Evolutionary conservation across 1,140 invertebrate species (phyloP), one percentile per base, ranked within the genome.

Genomic region (Hyles euphorbiae): DNA sequence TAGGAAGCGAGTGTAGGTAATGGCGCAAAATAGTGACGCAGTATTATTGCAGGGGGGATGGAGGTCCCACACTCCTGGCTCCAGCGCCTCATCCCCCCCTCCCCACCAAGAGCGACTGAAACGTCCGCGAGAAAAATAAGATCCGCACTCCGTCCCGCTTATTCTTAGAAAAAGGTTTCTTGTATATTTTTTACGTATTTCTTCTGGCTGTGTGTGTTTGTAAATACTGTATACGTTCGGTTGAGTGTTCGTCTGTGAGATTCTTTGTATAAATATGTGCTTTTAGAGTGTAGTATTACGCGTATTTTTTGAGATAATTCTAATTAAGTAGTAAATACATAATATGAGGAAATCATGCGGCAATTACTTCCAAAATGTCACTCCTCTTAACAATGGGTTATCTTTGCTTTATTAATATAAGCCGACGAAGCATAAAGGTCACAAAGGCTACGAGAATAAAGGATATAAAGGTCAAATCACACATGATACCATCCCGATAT

Each of bases 21-120:
- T 88, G 86, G 86, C 83, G 86, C 86, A 88, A 88, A 88, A 88
- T 88, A 88, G 86, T 88, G 86, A 88, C 86, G 86, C 86, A 87
- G 86, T 88, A 88, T 88, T 88, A 88, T 88, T 88, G 86, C 86
- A 86, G 82, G 75, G 81, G 79, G 83, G 79, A 81, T 61, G 74
- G 73, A 64, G 64, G 50, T 53, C 63, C 67, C 68, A 73, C 65
- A 63, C 61, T 62, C 60, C 72, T 67, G 52, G 49, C 58, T 65
- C 56, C 67, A 53, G 50, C 60, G 45, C 61, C 71, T 63, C 60
- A 22, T 22, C 22, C 22, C 70, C 55, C 60, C 50, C 67, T 65
- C 62, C 72, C 66, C 53, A 53, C 75, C 72, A 56, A 70, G 78
- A 84, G 83, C 76, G 83, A 85, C 82, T 87, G 85, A 88, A 88